phyloP scores from a whole-genome alignment of 2,888 invertebrate species.

The Cephus spinipes region DNA sequence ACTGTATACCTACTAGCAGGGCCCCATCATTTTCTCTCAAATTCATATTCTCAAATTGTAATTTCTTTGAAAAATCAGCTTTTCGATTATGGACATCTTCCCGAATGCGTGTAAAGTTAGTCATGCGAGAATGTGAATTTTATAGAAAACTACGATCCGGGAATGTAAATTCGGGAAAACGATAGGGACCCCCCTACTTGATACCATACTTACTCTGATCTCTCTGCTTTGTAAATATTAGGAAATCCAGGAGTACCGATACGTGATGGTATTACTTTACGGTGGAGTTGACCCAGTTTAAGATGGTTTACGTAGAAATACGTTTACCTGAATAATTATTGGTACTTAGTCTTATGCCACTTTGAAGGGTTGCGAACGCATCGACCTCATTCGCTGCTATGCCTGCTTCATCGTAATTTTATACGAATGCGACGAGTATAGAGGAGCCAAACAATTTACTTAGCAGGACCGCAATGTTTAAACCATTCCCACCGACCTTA shows the following conservation, averaged over 20 bases:
- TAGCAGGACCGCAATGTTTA: slow-evolving; percentile 43
- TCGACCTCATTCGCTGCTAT: background rate
- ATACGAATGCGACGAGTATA: slow-evolving; percentile 30
- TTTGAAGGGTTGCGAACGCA: background rate
- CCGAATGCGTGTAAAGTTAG: too few relatives aligned
- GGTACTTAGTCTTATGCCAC: background rate
- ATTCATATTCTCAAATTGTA: background rate
- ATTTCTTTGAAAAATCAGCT: too few relatives aligned
- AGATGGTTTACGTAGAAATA: background rate
- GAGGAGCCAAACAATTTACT: slow-evolving; percentile 44
- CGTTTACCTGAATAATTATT: background rate
- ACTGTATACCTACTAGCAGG: background rate
- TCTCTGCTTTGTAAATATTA: background rate
- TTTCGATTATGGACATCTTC: too few relatives aligned
- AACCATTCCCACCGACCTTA: slow-evolving; percentile 33
- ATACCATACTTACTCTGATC: background rate
- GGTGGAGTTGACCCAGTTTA: background rate
- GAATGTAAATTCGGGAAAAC: too few relatives aligned
- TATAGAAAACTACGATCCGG: too few relatives aligned
- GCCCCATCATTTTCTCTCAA: background rate
- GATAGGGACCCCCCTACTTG: background rate
- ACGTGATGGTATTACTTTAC: background rate
- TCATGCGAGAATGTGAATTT: too few relatives aligned
- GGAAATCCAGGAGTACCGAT: background rate
- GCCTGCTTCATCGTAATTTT: slow-evolving; percentile 30